A percentile compares a stretch with the other conserved stretches of the same genome.
These are phyloP conservation scores for Ovis canadensis DNA, from an alignment of 2,113 vertebrate genomes.

Conservation along the genomic window DNA sequence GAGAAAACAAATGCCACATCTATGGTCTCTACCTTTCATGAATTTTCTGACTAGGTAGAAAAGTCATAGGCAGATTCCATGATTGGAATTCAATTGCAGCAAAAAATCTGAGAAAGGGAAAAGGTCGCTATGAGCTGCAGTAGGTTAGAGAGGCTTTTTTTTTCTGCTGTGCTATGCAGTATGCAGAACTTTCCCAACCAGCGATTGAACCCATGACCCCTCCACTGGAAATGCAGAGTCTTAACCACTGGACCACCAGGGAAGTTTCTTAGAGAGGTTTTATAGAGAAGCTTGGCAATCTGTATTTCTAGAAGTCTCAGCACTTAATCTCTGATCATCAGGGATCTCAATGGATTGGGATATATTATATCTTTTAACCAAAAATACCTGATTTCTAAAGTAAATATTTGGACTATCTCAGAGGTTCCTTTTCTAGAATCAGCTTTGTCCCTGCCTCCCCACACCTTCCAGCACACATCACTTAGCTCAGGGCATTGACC, in stretches of 20 bases:
- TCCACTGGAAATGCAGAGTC: neutral
- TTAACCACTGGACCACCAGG: neutral
- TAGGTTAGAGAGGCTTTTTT: neutral
- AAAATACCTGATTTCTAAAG: neutral
- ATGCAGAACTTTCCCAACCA: neutral
- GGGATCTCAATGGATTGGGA: neutral
- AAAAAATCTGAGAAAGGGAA: neutral
- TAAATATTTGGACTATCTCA: neutral
- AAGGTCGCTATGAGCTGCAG: neutral
- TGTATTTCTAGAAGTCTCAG: neutral
- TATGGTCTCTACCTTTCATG: neutral
- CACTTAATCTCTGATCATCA: neutral
- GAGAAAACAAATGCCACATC: neutral
- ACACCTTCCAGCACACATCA: neutral
- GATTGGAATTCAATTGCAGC: neutral
- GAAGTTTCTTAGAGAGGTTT: neutral
- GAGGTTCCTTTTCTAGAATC: neutral
- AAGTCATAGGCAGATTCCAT: neutral
- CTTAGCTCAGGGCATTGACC: neutral
- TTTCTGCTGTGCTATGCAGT: neutral
- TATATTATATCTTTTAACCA: neutral
- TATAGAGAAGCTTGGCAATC: neutral
- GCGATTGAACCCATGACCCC: neutral
- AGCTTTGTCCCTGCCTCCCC: neutral
- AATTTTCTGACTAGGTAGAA: neutral